These are phyloP conservation scores for Leptopilina boulardi DNA, from an alignment of 1,140 invertebrate species.

Conservation along the genomic window DNA sequence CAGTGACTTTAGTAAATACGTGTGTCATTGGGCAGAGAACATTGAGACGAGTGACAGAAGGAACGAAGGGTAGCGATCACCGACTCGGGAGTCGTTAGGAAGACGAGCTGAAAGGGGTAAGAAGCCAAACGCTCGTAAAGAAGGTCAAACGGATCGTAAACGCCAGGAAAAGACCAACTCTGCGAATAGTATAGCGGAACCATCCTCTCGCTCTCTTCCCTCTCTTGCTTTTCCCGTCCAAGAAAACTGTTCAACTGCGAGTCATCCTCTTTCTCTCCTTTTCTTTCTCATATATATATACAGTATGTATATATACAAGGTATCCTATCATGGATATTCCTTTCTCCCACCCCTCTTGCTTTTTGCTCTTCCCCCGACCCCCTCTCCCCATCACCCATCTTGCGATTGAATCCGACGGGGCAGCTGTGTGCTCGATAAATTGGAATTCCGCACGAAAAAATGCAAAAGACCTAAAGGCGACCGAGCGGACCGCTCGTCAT, in stretches of 20 bases:
- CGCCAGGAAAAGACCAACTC: constrained; percentile 53
- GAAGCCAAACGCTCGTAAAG: constrained; percentile 68
- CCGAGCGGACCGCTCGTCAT: constrained; percentile 33
- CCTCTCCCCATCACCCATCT: constrained; percentile 39
- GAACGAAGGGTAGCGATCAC: constrained; percentile 41
- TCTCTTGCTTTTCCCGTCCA: constrained; percentile 48
- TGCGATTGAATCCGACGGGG: constrained; percentile 9
- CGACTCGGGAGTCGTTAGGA: constrained; percentile 61
- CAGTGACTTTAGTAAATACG: constrained; percentile 10
- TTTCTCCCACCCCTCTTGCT: not conserved
- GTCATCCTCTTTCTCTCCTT: constrained; percentile 29
- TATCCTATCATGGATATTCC: constrained; percentile 5
- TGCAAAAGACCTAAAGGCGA: constrained; percentile 35
- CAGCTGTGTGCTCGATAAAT: constrained; percentile 30
- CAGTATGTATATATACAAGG: too few relatives aligned
- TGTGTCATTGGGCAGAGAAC: constrained; percentile 23
- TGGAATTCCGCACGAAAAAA: constrained; percentile 31
- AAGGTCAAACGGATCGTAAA: constrained; percentile 68
- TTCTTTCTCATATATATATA: not conserved
- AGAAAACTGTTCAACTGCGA: constrained; percentile 43
- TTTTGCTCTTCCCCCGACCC: constrained; percentile 8
- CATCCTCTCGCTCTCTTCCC: constrained; percentile 55
- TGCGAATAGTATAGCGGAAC: constrained; percentile 49
- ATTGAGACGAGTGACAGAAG: constrained; percentile 21
- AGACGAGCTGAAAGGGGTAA: constrained; percentile 62